These are phyloP conservation scores for Geothlypis trichas DNA, from an alignment of 2,113 vertebrate genomes.

Conservation along the genomic window DNA sequence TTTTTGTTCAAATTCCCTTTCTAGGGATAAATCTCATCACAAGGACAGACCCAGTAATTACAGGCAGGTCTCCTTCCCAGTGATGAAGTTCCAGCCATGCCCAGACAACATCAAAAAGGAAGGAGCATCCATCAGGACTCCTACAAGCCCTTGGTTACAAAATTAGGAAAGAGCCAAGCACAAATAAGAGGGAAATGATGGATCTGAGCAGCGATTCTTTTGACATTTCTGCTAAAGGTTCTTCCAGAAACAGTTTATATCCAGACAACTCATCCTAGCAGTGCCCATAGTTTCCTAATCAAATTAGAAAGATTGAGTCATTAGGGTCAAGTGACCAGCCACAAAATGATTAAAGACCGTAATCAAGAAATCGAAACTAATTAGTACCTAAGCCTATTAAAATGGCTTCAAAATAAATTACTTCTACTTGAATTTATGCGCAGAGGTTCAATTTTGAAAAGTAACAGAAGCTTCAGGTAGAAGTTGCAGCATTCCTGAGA, in stretches of 20 bases:
- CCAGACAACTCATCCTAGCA: not conserved
- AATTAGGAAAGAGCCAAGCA: not conserved
- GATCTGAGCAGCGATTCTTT: constrained; percentile 26
- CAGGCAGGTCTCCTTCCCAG: not conserved
- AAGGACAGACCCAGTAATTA: not conserved
- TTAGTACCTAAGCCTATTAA: constrained; percentile 54
- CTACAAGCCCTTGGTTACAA: not conserved
- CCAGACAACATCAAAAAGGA: not conserved
- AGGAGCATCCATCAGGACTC: not conserved
- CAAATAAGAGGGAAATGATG: not conserved
- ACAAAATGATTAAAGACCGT: constrained; percentile 58
- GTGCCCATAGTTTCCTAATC: constrained; percentile 16
- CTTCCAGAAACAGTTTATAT: constrained; percentile 23
- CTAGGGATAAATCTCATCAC: not conserved
- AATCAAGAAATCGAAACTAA: constrained; percentile 60
- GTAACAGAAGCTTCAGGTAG: not conserved
- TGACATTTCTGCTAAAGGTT: constrained; percentile 27
- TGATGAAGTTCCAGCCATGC: not conserved
- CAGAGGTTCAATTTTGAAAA: not conserved
- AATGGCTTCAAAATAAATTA: constrained; percentile 50
- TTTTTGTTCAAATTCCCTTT: not conserved
- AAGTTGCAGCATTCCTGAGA: not conserved
- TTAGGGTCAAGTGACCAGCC: constrained; percentile 49
- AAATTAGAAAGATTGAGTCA: constrained; percentile 64
- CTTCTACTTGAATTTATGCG: not conserved